A percentile compares a stretch with the other conserved stretches of the same genome.
phyloP scores from a whole-genome alignment of 2,888 invertebrate genomes.

The Strigamia maritima region DNA sequence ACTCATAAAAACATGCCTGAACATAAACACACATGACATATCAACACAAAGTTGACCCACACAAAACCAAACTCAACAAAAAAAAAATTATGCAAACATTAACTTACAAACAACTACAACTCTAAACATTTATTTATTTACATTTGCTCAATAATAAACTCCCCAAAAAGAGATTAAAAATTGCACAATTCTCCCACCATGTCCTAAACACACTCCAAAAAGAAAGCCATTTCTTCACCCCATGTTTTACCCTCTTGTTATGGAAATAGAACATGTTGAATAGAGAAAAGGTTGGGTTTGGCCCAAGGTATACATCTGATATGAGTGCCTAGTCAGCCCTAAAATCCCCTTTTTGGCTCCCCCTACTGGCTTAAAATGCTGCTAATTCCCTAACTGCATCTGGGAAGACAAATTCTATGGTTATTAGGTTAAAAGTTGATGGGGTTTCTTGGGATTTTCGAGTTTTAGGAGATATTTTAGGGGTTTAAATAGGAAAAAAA shows the following conservation, averaged over 20 bases:
- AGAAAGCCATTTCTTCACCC: neutral
- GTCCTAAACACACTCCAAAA: neutral
- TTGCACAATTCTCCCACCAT: neutral
- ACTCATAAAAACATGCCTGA: neutral
- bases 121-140: neutral
- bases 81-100: neutral
- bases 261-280: conserved; percentile 3
- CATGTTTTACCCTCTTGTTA: conserved; percentile 2
- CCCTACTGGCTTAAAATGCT: neutral
- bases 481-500: neutral
- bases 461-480: too few species aligned
- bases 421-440: neutral
- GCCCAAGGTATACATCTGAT: conserved; percentile 9
- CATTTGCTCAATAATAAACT: neutral
- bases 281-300: neutral
- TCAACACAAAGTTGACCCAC: neutral
- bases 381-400: neutral
- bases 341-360: neutral
- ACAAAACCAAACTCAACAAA: neutral
- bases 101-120: neutral
- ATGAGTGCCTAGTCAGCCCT: neutral
- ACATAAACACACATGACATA: neutral
- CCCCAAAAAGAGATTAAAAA: neutral
- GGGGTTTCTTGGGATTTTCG: too few species aligned
- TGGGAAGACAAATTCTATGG: neutral